Conservation (phyloP, 2,797 vertebrate species). For the Brachyalestes nurse region DNA sequence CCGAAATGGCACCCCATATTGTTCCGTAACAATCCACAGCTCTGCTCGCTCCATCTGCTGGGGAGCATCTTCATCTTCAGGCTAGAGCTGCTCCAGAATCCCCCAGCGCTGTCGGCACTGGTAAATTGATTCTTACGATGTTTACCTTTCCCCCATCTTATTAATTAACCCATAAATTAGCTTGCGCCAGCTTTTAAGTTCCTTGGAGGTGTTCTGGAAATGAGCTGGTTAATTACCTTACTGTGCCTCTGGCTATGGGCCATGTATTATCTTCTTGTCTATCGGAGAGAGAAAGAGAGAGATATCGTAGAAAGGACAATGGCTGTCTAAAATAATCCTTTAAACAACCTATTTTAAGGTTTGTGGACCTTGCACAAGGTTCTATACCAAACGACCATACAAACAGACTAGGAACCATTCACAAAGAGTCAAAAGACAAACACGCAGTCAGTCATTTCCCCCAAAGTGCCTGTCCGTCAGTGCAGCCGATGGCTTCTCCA, state of each 20-base stretch:
- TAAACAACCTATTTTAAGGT: neutral
- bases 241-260: slow-evolving; percentile 80
- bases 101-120: slow-evolving; percentile 55
- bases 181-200: slow-evolving; percentile 72
- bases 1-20: slow-evolving; percentile 37
- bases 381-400: neutral
- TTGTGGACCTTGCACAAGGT: neutral
- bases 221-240: slow-evolving; percentile 85
- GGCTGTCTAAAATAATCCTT: neutral
- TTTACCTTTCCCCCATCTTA: slow-evolving; percentile 78
- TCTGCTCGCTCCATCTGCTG: slow-evolving; percentile 69
- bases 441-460: neutral
- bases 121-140: slow-evolving; percentile 78
- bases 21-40: slow-evolving; percentile 40
- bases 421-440: neutral
- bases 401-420: neutral
- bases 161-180: slow-evolving; percentile 85
- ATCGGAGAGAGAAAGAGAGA: neutral
- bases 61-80: slow-evolving; percentile 67
- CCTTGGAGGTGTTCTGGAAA: slow-evolving; percentile 80
- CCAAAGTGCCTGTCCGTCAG: slow-evolving; percentile 5
- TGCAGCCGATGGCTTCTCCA: neutral
- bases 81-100: slow-evolving; percentile 53
- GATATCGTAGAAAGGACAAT: slow-evolving; percentile 33
- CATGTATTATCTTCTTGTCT: slow-evolving; percentile 55